Conservation (phyloP, 2,888 invertebrate species). For the Lasioglossum lativentre region DNA sequence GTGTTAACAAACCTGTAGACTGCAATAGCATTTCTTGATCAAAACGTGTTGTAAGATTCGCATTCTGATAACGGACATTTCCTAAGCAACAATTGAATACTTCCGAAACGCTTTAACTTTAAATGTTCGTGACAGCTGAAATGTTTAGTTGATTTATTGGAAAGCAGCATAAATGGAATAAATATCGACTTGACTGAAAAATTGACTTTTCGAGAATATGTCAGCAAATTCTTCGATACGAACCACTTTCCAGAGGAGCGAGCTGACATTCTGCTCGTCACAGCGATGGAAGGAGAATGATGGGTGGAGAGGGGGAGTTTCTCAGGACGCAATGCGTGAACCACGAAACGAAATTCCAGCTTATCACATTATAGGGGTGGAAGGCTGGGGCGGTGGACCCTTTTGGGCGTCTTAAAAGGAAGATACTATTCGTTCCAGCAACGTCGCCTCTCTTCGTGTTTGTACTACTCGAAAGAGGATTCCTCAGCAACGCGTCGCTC, state of each 20-base stretch:
- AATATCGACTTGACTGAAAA: too few relatives aligned
- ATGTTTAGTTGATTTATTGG: neutral
- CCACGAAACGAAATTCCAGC: conserved; percentile 32
- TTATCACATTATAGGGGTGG: conserved; percentile 50
- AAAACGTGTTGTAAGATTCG: too few relatives aligned
- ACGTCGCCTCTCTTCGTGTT: conserved; percentile 5
- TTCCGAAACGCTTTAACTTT: neutral
- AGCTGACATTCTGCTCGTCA: neutral
- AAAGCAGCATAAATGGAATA: neutral
- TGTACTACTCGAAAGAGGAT: conserved; percentile 55
- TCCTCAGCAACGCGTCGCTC: conserved; percentile 55
- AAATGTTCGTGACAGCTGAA: neutral
- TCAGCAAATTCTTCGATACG: neutral
- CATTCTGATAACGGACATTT: too few relatives aligned
- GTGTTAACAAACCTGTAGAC: too few relatives aligned
- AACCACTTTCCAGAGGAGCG: neutral
- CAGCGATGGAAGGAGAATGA: neutral
- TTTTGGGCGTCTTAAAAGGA: conserved; percentile 51
- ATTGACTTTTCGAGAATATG: neutral
- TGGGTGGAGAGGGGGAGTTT: neutral
- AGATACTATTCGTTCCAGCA: conserved; percentile 42
- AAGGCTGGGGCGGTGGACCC: conserved; percentile 13
- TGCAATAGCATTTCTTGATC: too few relatives aligned
- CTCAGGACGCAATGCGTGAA: conserved; percentile 35
- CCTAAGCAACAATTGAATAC: too few relatives aligned